Percentiles rank a stretch among this genome's conserved stretches.
Conservation (phyloP, 2,888 invertebrate species). For the Pristionchus entomophagus region DNA sequence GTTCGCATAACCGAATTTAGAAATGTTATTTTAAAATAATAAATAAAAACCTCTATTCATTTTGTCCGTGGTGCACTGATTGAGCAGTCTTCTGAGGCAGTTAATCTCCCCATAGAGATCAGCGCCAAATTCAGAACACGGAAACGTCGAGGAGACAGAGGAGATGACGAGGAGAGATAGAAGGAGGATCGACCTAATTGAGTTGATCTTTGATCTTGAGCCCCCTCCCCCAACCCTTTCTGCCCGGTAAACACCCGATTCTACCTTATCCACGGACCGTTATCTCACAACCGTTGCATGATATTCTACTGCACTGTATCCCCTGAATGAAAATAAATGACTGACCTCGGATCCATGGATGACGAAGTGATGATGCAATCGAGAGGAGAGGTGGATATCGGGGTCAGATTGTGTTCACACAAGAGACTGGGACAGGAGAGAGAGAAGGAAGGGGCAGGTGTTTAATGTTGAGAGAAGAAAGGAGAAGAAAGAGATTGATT, state of each 20-base stretch:
- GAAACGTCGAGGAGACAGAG: neutral
- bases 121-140: conserved; percentile 3
- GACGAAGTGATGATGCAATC: conserved; percentile 29
- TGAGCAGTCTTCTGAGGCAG: conserved; percentile 29
- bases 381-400: neutral
- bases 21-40: neutral
- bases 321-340: no score
- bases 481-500: conserved; percentile 10
- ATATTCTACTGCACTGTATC: no score
- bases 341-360: neutral
- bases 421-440: conserved; percentile 10
- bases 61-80: neutral
- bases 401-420: conserved; percentile 15
- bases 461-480: conserved; percentile 40
- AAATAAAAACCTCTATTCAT: conserved; percentile 42
- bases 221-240: no score
- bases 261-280: no score
- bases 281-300: no score
- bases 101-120: conserved; percentile 35
- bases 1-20: no score
- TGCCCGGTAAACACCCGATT: no score
- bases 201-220: no score
- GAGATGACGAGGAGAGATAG: conserved; percentile 3
- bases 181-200: no score
- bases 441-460: conserved; percentile 9